Base-by-base conservation (phyloP, 1,140 invertebrate genomes). In the Caligus rogercresseyi region DNA sequence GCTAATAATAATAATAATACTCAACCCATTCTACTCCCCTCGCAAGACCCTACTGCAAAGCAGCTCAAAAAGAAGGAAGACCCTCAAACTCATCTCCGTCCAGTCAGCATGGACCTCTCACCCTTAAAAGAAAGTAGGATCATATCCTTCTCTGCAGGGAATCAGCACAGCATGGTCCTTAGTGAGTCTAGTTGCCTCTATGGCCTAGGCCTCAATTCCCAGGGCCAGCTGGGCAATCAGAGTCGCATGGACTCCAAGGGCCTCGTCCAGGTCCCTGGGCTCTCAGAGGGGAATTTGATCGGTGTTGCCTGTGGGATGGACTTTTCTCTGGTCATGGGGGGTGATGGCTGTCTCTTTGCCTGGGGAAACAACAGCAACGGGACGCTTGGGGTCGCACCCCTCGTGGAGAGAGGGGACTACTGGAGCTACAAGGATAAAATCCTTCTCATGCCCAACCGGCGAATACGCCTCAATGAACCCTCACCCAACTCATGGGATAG, bases 201-300 rank as follows among this genome's bases (percentile, higher is more conserved):
- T 66, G 77, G 77, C 1, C 85, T 82, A 81, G 83, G 83, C 25
- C 72, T 78, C 53, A 84, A 83, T 71, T 68, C 80, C 14, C 82
- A 84, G 68, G 83, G 80, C n/a, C 83, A 84, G 70, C 71, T 83
- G 62, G 83, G 83, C 13, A 56, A 54, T 61, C 77, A 78, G 21
- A 75, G 72, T 3, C 67, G 61, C 18, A 55, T 23, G 15, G 53
- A 53, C 14, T 15, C 52, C 16, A 63, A 55, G 23, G 13, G 16
- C 3, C 61, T 51, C 14, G 31, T 54, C 13, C 52, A 21, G 21
- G 23, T 56, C 52, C n/a, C 13, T 3, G 61, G 14, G n/a, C 23
- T 63, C 7, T 19, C 56, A 18, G 18, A 63, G 3, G 52, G 57
- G 16, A 15, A 16, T 11, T n/a, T 63, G n/a, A 16, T 58, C 16